Base-by-base conservation (phyloP, 1,140 invertebrate species). In the Heliconius hewitsoni region DNA sequence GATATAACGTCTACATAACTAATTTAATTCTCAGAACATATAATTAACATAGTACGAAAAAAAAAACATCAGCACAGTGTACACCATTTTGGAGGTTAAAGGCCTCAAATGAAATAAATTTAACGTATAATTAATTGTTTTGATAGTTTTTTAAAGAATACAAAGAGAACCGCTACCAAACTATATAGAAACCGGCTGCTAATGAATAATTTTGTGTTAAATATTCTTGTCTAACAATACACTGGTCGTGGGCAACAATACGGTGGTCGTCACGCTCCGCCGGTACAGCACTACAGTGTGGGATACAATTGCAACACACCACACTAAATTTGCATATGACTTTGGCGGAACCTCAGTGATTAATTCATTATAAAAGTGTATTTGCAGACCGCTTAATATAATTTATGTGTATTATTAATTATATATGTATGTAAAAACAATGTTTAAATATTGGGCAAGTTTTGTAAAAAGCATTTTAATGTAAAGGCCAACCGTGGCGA, bases 321-420 rank as follows among this genome's bases (percentile, higher is more conserved):
- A 46, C 42, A 46, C 72, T 37, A 87, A 89, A 93, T 93, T 94
- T 93, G 91, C 91, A 94, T 93, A 84, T 88, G 83, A 86, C 87
- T 89, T 87, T 86, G 83, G 82, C 84, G 87, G 85, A 87, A 87
- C 85, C 82, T 82, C 81, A 80, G 84, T 89, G 84, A 89, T 90
- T 91, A 92, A 89, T 91, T 90, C 80, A 81, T 83, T 82, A 85
- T 79, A 77, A 83, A 73, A 76, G 42, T 76, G 74, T 80, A 80
- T 71, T 76, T 76, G 79, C 74, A 75, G 71, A 37, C 71, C 66
- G 50, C 37, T 73, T 73, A 77, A 80, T 80, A 71, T 72, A 70
- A 72, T 80, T 76, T 80, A 71, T 75, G 39, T 76, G 39, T 66
- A 73, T 70, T 66, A 18, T 66, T 66, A 66, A 66, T 66, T 66